Percentiles rank a stretch among this genome's conserved stretches.
Evolutionary conservation across 2,888 invertebrate genomes (phyloP).

Genomic region (Elegia similella): DNA sequence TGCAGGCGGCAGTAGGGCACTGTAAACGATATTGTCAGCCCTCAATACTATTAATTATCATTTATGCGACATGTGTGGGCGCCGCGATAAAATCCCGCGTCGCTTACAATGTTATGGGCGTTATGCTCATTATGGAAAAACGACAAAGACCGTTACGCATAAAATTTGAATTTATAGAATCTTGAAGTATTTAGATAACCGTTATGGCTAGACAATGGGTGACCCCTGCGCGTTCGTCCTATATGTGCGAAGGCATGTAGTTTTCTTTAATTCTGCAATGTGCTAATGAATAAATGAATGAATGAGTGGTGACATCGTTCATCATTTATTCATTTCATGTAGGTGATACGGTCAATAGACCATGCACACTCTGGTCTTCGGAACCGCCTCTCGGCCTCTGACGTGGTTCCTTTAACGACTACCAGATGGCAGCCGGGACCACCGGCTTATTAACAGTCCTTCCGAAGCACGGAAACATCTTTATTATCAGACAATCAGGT

Average conservation of each 20-base stretch:
- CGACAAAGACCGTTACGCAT: slow-evolving; percentile 57
- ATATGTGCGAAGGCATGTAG: neutral
- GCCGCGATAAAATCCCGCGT: slow-evolving; percentile 40
- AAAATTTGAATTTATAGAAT: slow-evolving; percentile 46
- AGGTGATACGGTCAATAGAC: too few relatives aligned
- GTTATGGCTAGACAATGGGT: slow-evolving; percentile 50
- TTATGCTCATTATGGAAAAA: slow-evolving; percentile 41
- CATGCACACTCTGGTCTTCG: too few relatives aligned
- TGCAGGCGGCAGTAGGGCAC: neutral
- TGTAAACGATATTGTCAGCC: slow-evolving; percentile 29
- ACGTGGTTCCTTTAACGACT: too few relatives aligned
- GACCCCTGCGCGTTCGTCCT: slow-evolving; percentile 17
- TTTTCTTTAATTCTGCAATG: too few relatives aligned
- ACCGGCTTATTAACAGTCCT: too few relatives aligned
- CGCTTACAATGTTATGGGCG: slow-evolving; percentile 28
- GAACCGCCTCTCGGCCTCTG: too few relatives aligned
- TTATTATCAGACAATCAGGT: too few relatives aligned
- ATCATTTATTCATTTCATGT: too few relatives aligned
- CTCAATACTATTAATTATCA: slow-evolving; percentile 36
- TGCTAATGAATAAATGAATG: too few relatives aligned
- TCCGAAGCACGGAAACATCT: too few relatives aligned
- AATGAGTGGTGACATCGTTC: too few relatives aligned
- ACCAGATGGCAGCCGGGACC: too few relatives aligned
- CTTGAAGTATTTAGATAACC: slow-evolving; percentile 41
- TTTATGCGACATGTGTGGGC: slow-evolving; percentile 42